Conservation (phyloP, 2,888 invertebrate species). For the Saturnia japonica region DNA sequence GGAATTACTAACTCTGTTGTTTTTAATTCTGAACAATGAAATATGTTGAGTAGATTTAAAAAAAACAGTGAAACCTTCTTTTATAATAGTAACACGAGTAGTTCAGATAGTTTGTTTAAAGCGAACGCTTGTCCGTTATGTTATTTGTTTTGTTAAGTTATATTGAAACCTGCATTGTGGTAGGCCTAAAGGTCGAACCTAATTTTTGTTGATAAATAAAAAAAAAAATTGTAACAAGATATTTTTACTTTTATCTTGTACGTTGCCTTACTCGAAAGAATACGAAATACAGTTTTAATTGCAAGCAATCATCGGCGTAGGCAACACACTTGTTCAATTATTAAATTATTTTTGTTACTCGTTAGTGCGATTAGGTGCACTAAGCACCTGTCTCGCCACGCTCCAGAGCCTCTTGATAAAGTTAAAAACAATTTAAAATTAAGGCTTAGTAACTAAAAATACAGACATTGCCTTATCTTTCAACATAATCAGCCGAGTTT, state of each 20-base stretch:
- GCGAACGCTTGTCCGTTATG: too few species aligned
- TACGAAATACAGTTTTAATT: constrained; percentile 10
- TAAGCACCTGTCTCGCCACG: constrained; percentile 8
- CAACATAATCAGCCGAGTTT: neutral
- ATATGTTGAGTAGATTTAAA: too few species aligned
- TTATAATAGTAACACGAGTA: too few species aligned
- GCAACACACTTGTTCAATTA: constrained; percentile 17
- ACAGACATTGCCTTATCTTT: neutral
- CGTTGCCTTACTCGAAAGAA: neutral
- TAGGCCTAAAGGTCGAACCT: too few species aligned
- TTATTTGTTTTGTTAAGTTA: too few species aligned
- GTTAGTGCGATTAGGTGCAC: neutral
- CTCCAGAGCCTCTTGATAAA: constrained; percentile 19
- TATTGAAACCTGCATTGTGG: too few species aligned
- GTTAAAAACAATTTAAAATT: constrained; percentile 19
- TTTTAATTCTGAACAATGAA: too few species aligned
- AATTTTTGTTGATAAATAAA: too few species aligned
- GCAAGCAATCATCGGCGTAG: neutral
- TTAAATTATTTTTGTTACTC: constrained; percentile 3
- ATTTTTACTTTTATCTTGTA: neutral
- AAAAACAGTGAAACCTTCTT: too few species aligned
- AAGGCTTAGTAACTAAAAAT: constrained; percentile 7
- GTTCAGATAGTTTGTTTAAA: too few species aligned
- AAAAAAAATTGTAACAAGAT: neutral
- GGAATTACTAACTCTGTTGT: too few species aligned